phyloP scores from a whole-genome alignment of 2,888 invertebrate genomes.

The Pseudolycoriella hygida region DNA sequence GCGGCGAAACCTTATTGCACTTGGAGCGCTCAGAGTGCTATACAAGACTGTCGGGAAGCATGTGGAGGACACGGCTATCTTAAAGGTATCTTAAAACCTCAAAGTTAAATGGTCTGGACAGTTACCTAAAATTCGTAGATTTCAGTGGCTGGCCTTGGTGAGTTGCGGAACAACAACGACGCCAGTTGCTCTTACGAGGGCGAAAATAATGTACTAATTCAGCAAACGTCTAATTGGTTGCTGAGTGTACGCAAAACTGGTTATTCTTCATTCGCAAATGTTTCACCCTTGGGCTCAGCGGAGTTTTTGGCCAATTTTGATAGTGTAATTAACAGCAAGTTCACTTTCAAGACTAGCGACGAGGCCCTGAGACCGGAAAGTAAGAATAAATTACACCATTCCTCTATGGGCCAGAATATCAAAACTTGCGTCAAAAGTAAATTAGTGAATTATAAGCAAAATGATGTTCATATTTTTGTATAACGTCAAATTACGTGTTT shows the following conservation, averaged over 20 bases:
- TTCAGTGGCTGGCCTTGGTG: slow-evolving; percentile 44
- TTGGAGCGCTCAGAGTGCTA: slow-evolving; percentile 72
- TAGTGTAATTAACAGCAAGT: slow-evolving; percentile 33
- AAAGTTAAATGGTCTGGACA: too few species aligned
- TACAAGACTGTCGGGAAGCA: slow-evolving; percentile 85
- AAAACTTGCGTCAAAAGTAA: too few species aligned
- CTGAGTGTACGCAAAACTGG: slow-evolving; percentile 38
- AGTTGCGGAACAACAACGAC: slow-evolving; percentile 56
- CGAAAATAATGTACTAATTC: slow-evolving; percentile 70
- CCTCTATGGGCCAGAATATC: too few species aligned
- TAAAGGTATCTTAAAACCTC: too few species aligned
- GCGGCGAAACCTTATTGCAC: slow-evolving; percentile 60
- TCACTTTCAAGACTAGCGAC: slow-evolving; percentile 17
- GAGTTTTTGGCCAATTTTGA: slow-evolving; percentile 41
- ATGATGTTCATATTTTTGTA: too few species aligned
- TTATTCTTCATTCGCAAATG: slow-evolving; percentile 18
- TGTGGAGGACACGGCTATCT: slow-evolving; percentile 93
- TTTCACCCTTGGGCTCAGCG: slow-evolving; percentile 45
- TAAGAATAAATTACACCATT: too few species aligned
- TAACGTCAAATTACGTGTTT: too few species aligned
- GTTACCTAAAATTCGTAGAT: too few species aligned
- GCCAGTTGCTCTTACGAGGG: slow-evolving; percentile 76
- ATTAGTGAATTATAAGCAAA: too few species aligned
- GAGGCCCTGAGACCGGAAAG: slow-evolving; percentile 20
- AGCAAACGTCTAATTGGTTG: slow-evolving; percentile 71